Conservation (phyloP, 2,113 vertebrate species). For the Sakesphorus luctuosus region DNA sequence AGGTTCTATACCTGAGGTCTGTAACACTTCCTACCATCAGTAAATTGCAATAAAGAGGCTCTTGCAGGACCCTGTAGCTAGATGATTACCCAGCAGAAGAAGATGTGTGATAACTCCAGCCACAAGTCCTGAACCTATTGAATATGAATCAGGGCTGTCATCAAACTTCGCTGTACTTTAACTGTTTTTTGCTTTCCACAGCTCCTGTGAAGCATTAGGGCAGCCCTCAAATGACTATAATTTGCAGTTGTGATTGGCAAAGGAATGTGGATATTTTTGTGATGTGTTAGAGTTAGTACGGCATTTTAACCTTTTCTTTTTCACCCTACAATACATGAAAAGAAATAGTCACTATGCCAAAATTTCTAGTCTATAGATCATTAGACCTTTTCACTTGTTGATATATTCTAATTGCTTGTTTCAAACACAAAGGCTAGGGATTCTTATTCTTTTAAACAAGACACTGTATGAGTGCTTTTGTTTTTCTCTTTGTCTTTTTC, state of each 20-base stretch:
- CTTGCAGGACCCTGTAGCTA: background rate
- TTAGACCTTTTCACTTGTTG: background rate
- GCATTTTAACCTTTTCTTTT: background rate
- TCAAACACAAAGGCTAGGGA: background rate
- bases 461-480: background rate
- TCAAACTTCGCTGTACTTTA: background rate
- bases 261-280: background rate
- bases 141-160: background rate
- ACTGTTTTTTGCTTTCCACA: background rate
- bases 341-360: background rate
- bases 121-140: background rate
- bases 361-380: background rate
- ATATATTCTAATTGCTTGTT: background rate
- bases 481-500: background rate
- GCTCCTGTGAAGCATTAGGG: background rate
- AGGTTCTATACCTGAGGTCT: background rate
- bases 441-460: background rate
- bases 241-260: background rate
- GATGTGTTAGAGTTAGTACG: background rate
- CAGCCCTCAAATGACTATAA: background rate
- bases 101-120: background rate
- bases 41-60: background rate
- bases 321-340: background rate
- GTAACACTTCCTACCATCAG: background rate
- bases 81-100: background rate